Evolutionary conservation across 2,797 vertebrate genomes (phyloP), one percentile per base, ranked within the genome.

Genomic region (Pygocentrus nattereri): DNA sequence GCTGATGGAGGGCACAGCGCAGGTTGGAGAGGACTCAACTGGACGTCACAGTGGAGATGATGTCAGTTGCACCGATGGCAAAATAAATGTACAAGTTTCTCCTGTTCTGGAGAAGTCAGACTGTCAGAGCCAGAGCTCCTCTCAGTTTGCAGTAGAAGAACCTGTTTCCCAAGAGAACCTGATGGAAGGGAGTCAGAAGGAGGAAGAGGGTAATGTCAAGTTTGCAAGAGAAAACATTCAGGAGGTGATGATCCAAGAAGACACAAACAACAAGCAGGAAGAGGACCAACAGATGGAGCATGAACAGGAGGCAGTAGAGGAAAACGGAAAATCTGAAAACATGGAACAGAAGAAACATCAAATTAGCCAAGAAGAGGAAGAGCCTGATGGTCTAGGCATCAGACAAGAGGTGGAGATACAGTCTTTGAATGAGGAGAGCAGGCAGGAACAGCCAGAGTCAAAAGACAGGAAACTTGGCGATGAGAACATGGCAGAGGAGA

Each of bases 1-100:
- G 38, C 62, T 27, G 73, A 86, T 76, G 58, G 38, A 80, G 16
- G 47, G 47, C 41, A 8, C 15, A 7, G 44, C 61, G 30, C 62
- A 34, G 23, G 71, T 75, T 30, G 47, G 31, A 59, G 65, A 76
- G 10, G 65, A 59, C 47, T 52, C 61, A 25, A 27, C 30, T 5
- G 34, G 25, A 21, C 61, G n/a, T 27, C 50, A 30, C 52, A 30
- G 19, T 72, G 59, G 69, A 59, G 73, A 58, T 72, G 15, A 8
- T 44, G 25, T 38, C 27, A 47, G 19, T 79, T 78, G 34, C n/a
- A n/a, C 8, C 11, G 30, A 78, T 30, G 72, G 67, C 41, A 41
- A 54, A 11, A 7, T 21, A 12, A 52, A 64, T 41, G 3, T 12
- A n/a, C 18, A 59, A 38, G 23, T 5, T 44, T 79, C 64, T 18